Percentiles rank a stretch among this genome's conserved stretches.
These are phyloP conservation scores for Turnix velox DNA, from an alignment of 2,113 vertebrate genomes.

Conservation along the genomic window DNA sequence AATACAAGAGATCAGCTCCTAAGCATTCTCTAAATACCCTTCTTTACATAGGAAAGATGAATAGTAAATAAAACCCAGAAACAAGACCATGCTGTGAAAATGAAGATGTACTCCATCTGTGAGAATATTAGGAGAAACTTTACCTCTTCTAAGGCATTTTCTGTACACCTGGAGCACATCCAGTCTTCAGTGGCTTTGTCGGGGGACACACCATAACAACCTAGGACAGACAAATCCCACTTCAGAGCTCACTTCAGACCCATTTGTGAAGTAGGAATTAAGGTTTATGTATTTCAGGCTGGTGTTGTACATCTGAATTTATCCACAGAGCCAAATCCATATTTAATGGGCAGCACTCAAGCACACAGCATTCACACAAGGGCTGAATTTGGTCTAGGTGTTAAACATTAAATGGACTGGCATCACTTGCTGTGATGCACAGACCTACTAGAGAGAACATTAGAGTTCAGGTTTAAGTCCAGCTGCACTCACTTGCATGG, in stretches of 20 bases:
- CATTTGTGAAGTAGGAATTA: background rate
- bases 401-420: background rate
- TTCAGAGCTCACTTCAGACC: background rate
- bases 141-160: constrained; percentile 88
- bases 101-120: background rate
- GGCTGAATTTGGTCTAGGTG: background rate
- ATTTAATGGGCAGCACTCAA: background rate
- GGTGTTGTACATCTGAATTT: background rate
- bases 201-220: constrained; percentile 89
- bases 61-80: background rate
- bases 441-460: background rate
- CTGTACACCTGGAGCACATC: constrained; percentile 91
- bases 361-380: background rate
- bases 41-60: background rate
- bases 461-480: background rate
- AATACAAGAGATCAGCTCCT: background rate
- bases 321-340: background rate
- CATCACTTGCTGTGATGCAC: background rate
- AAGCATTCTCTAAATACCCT: background rate
- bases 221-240: constrained; percentile 55
- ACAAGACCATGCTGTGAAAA: background rate
- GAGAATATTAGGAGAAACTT: background rate
- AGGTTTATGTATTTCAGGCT: fast-evolving
- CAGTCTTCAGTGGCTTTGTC: constrained; percentile 82
- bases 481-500: constrained; percentile 88